Base-by-base conservation (phyloP, 2,888 invertebrate genomes). In the Lobophora halterata region DNA sequence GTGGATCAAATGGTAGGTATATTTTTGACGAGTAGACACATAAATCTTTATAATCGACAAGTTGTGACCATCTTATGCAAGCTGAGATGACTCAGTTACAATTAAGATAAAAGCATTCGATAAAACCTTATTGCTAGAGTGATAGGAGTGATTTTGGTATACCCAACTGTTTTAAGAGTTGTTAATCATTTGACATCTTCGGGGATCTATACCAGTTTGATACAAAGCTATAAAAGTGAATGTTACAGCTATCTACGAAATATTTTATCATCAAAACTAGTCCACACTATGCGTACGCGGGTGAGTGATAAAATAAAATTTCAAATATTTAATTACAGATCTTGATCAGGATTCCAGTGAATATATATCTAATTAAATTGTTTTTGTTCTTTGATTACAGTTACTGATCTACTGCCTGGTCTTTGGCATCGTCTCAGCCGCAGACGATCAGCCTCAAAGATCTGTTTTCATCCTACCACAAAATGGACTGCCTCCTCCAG, bases 211-310 rank as follows among this genome's bases (percentile, higher is more conserved):
- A 79, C 80, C 74, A 67, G 81, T 82, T 78, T 67, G 54, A 59
- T 47, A 47, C 52, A 55, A 61, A 57, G 66, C 57, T 85, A 85
- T 85, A 85, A 73, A 85, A 80, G 77, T 67, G 74, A 76, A 70
- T 55, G 74, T 64, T 49, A 55, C 48, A 40, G 32, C 61, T 57
- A 51, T 66, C 55, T 55, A 66, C 59, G 50, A 61, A 71, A 70
- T 71, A 80, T 68, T 79, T 71, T 66, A 66, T 68, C 63, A 65
- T 65, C 56, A 58, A 62, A 69, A 57, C 53, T 58, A 51, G 57
- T 52, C 57, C 60, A 79, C 69, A 78, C 70, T 71, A 85, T 85
- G 85, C 71, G 65, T 66, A 64, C 46, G 71, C 78, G 81, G 83
- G 71, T 50, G 56, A 38, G 46, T 47, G 50, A 31, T 34, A 41